Evolutionary conservation across 1,140 invertebrate genomes (phyloP).

Genomic region (Solenopsis invicta): DNA sequence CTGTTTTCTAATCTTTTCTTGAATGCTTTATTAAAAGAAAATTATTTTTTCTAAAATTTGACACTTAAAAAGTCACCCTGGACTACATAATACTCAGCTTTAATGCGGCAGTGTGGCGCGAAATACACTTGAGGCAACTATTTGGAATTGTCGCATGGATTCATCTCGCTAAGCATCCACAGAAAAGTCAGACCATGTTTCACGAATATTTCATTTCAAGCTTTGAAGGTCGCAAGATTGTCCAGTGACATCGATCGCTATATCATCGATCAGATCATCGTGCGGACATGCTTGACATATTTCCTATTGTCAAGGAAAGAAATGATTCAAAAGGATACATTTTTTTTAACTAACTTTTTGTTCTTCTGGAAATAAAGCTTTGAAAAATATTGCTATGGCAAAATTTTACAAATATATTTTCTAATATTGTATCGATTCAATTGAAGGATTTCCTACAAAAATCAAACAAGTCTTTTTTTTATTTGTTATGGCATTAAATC

Average conservation of each 20-base stretch:
- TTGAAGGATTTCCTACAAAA: not conserved
- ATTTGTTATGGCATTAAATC: too few relatives aligned
- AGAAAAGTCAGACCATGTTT: conserved; percentile 59
- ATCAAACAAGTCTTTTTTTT: too few relatives aligned
- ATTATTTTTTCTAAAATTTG: too few relatives aligned
- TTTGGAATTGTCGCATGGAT: not conserved
- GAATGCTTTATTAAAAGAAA: too few relatives aligned
- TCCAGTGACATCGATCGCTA: conserved; percentile 43
- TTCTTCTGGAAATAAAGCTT: not conserved
- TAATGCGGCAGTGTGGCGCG: too few relatives aligned
- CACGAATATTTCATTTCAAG: conserved; percentile 73
- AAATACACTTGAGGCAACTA: not conserved
- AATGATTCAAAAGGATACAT: not conserved
- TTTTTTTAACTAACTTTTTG: not conserved
- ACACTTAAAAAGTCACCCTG: too few relatives aligned
- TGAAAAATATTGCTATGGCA: not conserved
- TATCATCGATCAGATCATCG: conserved; percentile 60
- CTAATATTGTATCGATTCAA: not conserved
- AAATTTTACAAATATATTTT: not conserved
- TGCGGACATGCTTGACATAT: not conserved
- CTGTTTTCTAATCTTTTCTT: too few relatives aligned
- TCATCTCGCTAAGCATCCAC: conserved; percentile 55
- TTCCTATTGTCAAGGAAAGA: not conserved
- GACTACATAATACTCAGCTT: too few relatives aligned
- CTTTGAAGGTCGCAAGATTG: conserved; percentile 64